Evolutionary conservation across 1,140 invertebrate genomes (phyloP), one percentile per base, ranked within the genome.

Genomic region (Rhagoletis zephyria): DNA sequence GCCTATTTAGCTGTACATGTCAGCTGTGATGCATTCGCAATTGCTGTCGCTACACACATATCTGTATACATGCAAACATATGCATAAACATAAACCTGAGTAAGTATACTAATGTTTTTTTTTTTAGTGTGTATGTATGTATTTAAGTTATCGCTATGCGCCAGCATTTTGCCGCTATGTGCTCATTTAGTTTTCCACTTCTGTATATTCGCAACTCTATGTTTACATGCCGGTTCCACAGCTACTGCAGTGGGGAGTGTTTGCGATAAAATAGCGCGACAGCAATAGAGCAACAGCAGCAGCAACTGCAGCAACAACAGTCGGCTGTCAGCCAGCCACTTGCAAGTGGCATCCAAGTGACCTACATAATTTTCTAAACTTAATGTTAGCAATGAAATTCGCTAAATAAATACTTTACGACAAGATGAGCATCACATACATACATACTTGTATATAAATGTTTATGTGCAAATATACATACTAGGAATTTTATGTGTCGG

Each of bases 271-370:
- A 81, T 30, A 81, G 74, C 59, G 63, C 86, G 61, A 87, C 63
- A 70, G 63, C 64, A 42, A 16, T 19, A 67, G 86, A 30, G 7
- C 9, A 65, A 51, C 86, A 87, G 48, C 63, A 14, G 5, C 86
- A n/a, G n/a, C n/a, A n/a, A n/a, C n/a, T n/a, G n/a, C n/a, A n/a
- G n/a, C n/a, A n/a, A n/a, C n/a, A 77, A 56, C 1, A 12, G 40
- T n/a, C 40, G 14, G n/a, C 67, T 19, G 45, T n/a, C 74, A 81
- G 19, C 48, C 74, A 81, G 19, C 48, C 74, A 81, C 74, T 81
- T 81, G 67, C 67, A 87, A 87, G 87, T 87, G 87, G 67, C 67
- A 77, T 87, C 87, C 67, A 63, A 87, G 30, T 87, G 87, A 87
- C 87, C 87, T 61, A 87, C 87, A 87, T 87, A 87, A 59, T 87